Evolutionary conservation across 2,113 vertebrate genomes (phyloP).

Genomic region (Cranoglanis bouderius): DNA sequence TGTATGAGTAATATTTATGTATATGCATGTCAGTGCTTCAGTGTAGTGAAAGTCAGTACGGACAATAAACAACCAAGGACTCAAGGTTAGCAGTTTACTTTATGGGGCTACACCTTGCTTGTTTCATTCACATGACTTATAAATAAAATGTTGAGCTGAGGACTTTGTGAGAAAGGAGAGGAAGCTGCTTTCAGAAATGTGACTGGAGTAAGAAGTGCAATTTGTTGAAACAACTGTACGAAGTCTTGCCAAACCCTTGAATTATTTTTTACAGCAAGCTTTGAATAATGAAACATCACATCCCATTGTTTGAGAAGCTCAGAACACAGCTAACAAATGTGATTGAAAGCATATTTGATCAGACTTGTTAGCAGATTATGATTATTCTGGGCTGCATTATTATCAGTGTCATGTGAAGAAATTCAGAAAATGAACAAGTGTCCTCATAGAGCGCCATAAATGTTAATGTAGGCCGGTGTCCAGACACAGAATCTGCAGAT

Average conservation of each 20-base stretch:
- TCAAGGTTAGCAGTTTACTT: neutral
- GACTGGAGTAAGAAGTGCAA: neutral
- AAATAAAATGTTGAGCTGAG: neutral
- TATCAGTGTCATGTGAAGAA: slow-evolving; percentile 25
- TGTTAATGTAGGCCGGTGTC: neutral
- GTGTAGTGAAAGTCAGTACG: neutral
- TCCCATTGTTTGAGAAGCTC: slow-evolving; percentile 37
- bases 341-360: slow-evolving; percentile 37
- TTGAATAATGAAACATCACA: slow-evolving; percentile 40
- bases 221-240: slow-evolving; percentile 43
- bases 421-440: slow-evolving; percentile 22
- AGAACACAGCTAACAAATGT: slow-evolving; percentile 29
- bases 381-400: slow-evolving; percentile 8
- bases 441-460: slow-evolving; percentile 1
- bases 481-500: neutral
- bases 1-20: neutral
- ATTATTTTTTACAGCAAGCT: slow-evolving; percentile 27
- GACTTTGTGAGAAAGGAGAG: neutral
- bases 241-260: slow-evolving; percentile 15
- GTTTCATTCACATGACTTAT: neutral
- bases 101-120: neutral
- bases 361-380: slow-evolving; percentile 29
- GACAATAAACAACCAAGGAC: neutral
- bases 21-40: neutral
- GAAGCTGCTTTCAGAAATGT: slow-evolving; percentile 37